Evolutionary conservation across 2,888 invertebrate genomes (phyloP), one percentile per base, ranked within the genome.

Genomic region (Lasius fuliginosus): DNA sequence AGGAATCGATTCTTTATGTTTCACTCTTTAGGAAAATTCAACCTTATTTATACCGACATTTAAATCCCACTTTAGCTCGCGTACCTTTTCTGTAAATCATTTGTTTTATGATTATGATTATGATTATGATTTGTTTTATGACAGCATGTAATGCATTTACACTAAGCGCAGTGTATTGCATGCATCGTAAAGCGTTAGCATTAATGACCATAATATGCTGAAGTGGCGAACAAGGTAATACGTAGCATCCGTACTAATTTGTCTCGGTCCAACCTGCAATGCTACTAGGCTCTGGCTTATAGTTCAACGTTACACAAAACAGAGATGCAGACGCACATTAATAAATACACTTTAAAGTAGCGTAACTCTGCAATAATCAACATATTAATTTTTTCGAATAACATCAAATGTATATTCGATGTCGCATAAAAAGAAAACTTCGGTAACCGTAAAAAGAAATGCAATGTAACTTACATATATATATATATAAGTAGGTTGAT

Each of bases 191-290:
- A 71, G 81, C 67, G 79, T 74, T 69, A 62, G 30, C 82, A 88
- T 90, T 90, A 90, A 89, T 86, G 84, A 87, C 85, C 56, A 23
- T 88, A 88, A 88, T 90, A 85, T 64, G 87, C 82, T 89, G 68
- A 89, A 89, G 89, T 89, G 89, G 85, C 33, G 87, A 79, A 88
- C 83, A 85, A 90, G 89, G 69, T 90, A 90, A 90, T 87, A 65
- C 77, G 87, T 85, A 77, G 89, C 90, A 90, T 90, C 90, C 90
- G 90, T 77, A 77, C 65, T 88, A 82, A 83, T 85, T 86, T 86
- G 68, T 86, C 84, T 65, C 68, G 69, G 69, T 68, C 56, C 64
- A 71, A 76, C 69, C 62, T 73, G 84, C 76, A 75, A 67, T 46
- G 42, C 36, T 56, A 8, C 40, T 67, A 58, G 75, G 12, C 46